Conservation (phyloP, 1,140 invertebrate species). For the Notospermus geniculatus region DNA sequence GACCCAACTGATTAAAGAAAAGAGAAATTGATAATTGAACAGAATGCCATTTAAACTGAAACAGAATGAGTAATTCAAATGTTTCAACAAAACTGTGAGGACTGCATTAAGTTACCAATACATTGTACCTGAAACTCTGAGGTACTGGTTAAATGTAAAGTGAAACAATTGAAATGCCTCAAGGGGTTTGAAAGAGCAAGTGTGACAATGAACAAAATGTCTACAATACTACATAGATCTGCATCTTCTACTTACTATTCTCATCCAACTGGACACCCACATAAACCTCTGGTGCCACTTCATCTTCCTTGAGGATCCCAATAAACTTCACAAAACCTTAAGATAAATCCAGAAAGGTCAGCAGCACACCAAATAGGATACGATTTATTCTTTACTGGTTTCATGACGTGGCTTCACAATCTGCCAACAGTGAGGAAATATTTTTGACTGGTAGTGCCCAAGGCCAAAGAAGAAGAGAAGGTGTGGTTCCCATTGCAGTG, state of each 20-base stretch:
- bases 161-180: neutral
- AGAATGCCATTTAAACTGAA: no score
- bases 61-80: no score
- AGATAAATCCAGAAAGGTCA: no score
- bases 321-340: constrained; percentile 45
- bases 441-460: no score
- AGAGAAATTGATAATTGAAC: neutral
- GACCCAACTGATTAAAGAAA: constrained; percentile 45
- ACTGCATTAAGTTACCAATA: neutral
- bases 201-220: neutral
- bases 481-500: no score
- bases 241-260: constrained; percentile 33
- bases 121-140: neutral
- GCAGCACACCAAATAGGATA: constrained; percentile 5
- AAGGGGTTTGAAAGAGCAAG: neutral
- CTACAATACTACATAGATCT: neutral
- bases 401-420: no score
- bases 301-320: constrained; percentile 39
- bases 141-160: neutral
- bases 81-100: neutral
- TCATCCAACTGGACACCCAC: constrained; percentile 46
- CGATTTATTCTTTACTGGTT: no score
- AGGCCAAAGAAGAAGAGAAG: no score
- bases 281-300: constrained; percentile 37
- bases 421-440: no score